A percentile compares a stretch with the other conserved stretches of the same genome.
Conservation (phyloP, 2,797 vertebrate genomes). For the Vipera latastei region DNA sequence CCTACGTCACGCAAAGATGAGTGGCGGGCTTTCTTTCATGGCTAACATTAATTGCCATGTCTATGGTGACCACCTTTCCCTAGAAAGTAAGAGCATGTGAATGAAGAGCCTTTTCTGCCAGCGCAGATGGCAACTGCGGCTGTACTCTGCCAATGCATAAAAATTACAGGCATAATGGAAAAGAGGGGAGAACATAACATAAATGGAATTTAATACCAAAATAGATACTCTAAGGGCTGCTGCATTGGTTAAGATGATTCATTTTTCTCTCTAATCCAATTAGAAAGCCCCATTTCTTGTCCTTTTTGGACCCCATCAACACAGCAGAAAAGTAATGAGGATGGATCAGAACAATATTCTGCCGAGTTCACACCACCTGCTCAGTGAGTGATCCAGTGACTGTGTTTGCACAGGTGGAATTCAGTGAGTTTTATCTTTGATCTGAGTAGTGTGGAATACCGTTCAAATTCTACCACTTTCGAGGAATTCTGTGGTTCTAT, state of each 20-base stretch:
- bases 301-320: not conserved
- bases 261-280: not conserved
- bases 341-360: not conserved
- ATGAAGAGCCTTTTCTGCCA: not conserved
- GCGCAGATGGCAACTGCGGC: conserved; percentile 4
- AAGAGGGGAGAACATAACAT: conserved; percentile 5
- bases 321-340: not conserved
- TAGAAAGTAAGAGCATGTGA: not conserved
- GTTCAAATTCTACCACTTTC: not conserved
- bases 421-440: not conserved
- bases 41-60: not conserved
- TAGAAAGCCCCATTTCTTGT: not conserved
- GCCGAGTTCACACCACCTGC: not conserved
- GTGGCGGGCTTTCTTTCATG: not conserved
- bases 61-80: too few species aligned
- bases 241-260: not conserved
- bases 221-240: conserved; percentile 12
- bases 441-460: not conserved
- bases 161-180: conserved; percentile 13
- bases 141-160: not conserved
- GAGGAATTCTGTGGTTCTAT: not conserved
- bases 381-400: not conserved
- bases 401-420: not conserved
- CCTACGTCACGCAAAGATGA: not conserved
- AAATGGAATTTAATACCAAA: conserved; percentile 42